Evolutionary conservation across 2,797 vertebrate species (phyloP).

Genomic region (Channa striata): DNA sequence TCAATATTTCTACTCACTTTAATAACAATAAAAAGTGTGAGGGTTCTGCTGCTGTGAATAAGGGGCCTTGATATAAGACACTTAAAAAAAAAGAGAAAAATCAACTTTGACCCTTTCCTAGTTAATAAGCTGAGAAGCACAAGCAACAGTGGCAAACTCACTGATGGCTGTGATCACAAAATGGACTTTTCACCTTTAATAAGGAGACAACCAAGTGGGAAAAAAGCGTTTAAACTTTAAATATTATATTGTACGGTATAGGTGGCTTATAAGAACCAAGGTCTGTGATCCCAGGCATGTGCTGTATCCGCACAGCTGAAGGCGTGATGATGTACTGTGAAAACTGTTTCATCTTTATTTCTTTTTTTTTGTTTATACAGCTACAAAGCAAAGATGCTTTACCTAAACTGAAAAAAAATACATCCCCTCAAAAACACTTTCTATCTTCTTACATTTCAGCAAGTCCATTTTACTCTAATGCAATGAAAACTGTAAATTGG

Average conservation of each 20-base stretch:
- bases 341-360: not conserved
- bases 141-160: not conserved
- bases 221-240: slow-evolving; percentile 8
- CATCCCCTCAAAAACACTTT: too few species aligned
- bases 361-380: not conserved
- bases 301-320: not conserved
- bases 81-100: slow-evolving; percentile 13
- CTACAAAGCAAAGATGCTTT: not conserved
- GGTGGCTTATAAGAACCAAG: not conserved
- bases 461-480: not conserved
- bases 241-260: slow-evolving; percentile 8
- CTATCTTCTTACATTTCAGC: not conserved
- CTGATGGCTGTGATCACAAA: slow-evolving; percentile 21
- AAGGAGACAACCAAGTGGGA: not conserved
- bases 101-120: slow-evolving; percentile 11
- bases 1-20: slow-evolving; percentile 16
- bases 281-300: slow-evolving; percentile 19
- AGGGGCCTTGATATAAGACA: slow-evolving; percentile 1
- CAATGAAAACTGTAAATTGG: too few species aligned
- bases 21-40: slow-evolving; percentile 16
- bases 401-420: not conserved
- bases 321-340: not conserved
- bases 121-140: slow-evolving; percentile 4
- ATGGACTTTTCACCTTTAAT: slow-evolving; percentile 6
- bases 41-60: slow-evolving; percentile 14